Percentiles rank a stretch among this genome's conserved stretches.
Conservation (phyloP, 2,113 vertebrate genomes). For the Centropus bengalensis region DNA sequence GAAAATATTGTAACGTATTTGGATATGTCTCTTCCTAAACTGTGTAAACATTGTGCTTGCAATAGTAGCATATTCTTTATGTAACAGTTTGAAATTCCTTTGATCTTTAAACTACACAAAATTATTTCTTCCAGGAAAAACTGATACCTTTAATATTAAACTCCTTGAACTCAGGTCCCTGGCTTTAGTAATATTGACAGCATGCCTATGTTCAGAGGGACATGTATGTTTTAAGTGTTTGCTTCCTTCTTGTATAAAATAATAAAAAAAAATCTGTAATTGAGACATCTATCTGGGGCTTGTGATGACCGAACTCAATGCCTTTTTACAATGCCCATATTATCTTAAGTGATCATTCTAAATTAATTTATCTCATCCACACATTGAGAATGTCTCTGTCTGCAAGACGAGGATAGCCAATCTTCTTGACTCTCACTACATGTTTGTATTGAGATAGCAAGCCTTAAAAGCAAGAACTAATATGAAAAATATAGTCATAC, state of each 20-base stretch:
- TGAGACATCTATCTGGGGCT: background rate
- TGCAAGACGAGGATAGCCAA: background rate
- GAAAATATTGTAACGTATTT: background rate
- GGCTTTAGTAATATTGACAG: background rate
- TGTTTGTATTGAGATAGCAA: background rate
- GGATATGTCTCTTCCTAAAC: background rate
- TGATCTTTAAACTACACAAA: background rate
- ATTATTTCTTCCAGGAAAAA: background rate
- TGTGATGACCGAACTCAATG: background rate
- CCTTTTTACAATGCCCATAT: background rate
- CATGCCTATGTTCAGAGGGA: background rate
- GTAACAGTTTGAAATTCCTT: background rate
- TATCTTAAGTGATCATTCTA: fast-evolving
- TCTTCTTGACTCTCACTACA: background rate
- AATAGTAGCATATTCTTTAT: background rate
- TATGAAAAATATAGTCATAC: background rate
- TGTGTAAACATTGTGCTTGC: background rate
- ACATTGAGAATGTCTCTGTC: background rate
- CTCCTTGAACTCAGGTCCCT: background rate
- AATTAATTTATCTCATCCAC: background rate
- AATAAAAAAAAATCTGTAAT: background rate
- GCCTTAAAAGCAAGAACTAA: background rate
- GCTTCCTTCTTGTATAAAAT: background rate
- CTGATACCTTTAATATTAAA: background rate
- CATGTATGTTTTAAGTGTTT: background rate